Conservation (phyloP, 2,888 invertebrate genomes). For the Hymenopus coronatus region DNA sequence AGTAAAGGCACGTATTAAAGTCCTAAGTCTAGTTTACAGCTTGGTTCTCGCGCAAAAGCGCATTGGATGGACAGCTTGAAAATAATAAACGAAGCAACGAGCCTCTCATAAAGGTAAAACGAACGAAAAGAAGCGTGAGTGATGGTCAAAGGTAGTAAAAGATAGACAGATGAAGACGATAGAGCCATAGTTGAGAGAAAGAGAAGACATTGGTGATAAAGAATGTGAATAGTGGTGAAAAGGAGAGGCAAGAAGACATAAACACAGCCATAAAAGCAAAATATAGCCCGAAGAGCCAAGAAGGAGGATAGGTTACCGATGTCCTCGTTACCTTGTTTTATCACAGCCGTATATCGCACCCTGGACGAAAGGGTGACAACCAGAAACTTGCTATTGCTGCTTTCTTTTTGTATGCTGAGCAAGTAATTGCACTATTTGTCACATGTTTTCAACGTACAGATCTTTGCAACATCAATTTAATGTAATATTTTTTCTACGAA, state of each 20-base stretch:
- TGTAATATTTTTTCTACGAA: too few species aligned
- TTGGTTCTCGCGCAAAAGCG: too few species aligned
- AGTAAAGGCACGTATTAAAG: too few species aligned
- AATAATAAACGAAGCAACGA: too few species aligned
- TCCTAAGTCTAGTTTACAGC: too few species aligned
- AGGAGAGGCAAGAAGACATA: neutral
- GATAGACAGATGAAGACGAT: neutral
- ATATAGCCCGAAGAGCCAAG: neutral
- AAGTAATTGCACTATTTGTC: neutral
- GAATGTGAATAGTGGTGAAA: neutral
- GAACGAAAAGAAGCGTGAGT: neutral
- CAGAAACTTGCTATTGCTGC: neutral
- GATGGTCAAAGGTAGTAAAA: neutral
- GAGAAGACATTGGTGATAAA: neutral
- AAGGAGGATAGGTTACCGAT: neutral
- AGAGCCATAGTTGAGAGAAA: neutral
- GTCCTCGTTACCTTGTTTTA: neutral
- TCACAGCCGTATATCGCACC: neutral
- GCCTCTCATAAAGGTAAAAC: neutral
- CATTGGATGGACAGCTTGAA: too few species aligned
- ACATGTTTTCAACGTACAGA: neutral
- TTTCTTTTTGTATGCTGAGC: neutral
- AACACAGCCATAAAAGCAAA: neutral
- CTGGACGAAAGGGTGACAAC: neutral
- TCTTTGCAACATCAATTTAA: too few species aligned